These are phyloP conservation scores for Drepana falcataria DNA, from an alignment of 2,888 invertebrate species.

Conservation along the genomic window DNA sequence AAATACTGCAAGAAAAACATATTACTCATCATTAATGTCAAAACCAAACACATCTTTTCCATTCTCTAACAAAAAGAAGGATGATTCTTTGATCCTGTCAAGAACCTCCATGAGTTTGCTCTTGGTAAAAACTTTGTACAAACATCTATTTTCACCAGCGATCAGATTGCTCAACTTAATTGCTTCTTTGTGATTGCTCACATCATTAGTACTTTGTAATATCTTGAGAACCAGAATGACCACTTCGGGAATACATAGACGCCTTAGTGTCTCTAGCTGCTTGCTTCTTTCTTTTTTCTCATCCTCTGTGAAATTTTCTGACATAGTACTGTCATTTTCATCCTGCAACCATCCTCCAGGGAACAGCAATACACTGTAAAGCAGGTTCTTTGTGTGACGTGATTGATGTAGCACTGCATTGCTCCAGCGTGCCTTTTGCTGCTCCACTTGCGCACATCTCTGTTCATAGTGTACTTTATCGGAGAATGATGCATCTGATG, in stretches of 20 bases:
- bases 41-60: constrained; percentile 92
- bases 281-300: constrained; percentile 77
- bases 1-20: constrained; percentile 16
- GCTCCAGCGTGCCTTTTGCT: constrained; percentile 88
- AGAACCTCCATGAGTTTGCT: constrained; percentile 87
- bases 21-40: constrained; percentile 56
- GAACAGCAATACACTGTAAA: constrained; percentile 93
- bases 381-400: constrained; percentile 84
- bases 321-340: constrained; percentile 73
- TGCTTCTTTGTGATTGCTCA: constrained; percentile 84
- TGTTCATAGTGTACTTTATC: constrained; percentile 95
- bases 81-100: constrained; percentile 87
- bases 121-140: constrained; percentile 90
- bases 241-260: constrained; percentile 91
- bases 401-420: constrained; percentile 84
- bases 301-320: constrained; percentile 60
- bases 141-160: constrained; percentile 85
- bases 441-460: constrained; percentile 85
- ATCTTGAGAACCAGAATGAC: constrained; percentile 88
- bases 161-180: constrained; percentile 87
- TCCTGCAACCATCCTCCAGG: constrained; percentile 95
- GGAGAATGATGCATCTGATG: constrained; percentile 84
- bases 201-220: constrained; percentile 85
- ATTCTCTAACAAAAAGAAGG: constrained; percentile 84
- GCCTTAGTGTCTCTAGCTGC: constrained; percentile 86